A percentile compares a stretch with the other conserved stretches of the same genome.
phyloP scores from a whole-genome alignment of 2,888 invertebrate species.

The Podotricha telesiphe region DNA sequence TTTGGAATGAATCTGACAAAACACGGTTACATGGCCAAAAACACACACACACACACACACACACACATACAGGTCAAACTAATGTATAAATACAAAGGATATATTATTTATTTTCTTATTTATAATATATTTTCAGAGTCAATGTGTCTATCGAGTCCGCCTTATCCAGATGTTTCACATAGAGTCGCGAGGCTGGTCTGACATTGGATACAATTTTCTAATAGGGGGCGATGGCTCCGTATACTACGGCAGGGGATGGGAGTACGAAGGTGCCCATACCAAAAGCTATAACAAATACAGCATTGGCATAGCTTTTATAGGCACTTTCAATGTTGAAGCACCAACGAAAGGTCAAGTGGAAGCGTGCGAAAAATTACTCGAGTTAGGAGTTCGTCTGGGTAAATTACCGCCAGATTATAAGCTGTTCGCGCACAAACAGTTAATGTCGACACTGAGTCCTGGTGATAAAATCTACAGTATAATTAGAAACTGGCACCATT shows the following conservation, averaged over 20 bases:
- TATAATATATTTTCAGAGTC: slow-evolving; percentile 65
- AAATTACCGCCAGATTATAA: slow-evolving; percentile 86
- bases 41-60: too few relatives aligned
- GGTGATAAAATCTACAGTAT: slow-evolving; percentile 86
- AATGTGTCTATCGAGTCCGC: slow-evolving; percentile 84
- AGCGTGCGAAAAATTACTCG: slow-evolving; percentile 85
- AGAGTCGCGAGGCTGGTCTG: slow-evolving; percentile 84
- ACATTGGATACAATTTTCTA: slow-evolving; percentile 91
- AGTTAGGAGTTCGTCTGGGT: slow-evolving; percentile 84
- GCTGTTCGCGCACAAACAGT: slow-evolving; percentile 87
- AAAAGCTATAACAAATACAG: slow-evolving; percentile 86
- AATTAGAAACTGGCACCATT: slow-evolving; percentile 88
- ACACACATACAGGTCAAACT: too few relatives aligned
- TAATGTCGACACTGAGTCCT: slow-evolving; percentile 87
- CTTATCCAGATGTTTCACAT: slow-evolving; percentile 88
- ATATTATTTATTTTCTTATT: background rate
- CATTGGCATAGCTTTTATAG: slow-evolving; percentile 89
- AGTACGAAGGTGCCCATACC: slow-evolving; percentile 88
- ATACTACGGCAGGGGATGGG: slow-evolving; percentile 90
- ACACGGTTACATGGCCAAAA: too few relatives aligned
- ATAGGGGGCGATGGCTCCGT: slow-evolving; percentile 91
- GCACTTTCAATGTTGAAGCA: slow-evolving; percentile 84
- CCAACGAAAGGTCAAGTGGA: slow-evolving; percentile 80
- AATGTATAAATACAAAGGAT: too few relatives aligned
- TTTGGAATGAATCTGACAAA: too few relatives aligned